Percentiles rank a stretch among this genome's conserved stretches.
Conservation (phyloP, 2,797 vertebrate genomes). For the Xiphorhynchus erythropygius region DNA sequence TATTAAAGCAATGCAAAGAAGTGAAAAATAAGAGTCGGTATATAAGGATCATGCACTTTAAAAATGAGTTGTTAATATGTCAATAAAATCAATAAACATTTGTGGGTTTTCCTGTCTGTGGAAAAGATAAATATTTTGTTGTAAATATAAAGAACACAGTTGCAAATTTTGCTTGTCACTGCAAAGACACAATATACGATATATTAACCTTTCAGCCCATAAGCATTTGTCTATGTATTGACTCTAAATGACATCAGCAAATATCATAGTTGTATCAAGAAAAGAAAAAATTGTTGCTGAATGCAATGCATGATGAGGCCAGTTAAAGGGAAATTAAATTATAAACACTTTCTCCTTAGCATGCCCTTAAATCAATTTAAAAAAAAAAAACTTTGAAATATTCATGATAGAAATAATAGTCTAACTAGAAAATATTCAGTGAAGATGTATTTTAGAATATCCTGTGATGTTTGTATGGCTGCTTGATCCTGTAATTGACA, state of each 20-base stretch:
- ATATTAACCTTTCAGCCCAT: neutral
- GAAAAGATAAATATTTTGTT: neutral
- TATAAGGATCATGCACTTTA: neutral
- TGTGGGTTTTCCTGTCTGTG: neutral
- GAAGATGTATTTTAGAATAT: conserved; percentile 5
- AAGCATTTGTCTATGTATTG: neutral
- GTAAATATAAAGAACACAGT: neutral
- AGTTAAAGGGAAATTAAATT: conserved; percentile 20
- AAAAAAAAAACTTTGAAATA: neutral
- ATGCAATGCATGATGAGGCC: neutral
- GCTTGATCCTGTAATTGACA: conserved; percentile 21
- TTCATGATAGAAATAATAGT: neutral
- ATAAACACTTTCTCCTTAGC: neutral
- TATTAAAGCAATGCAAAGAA: neutral
- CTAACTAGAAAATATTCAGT: neutral
- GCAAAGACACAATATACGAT: neutral
- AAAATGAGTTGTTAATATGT: neutral
- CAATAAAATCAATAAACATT: neutral
- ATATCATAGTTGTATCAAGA: neutral
- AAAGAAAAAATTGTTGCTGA: neutral
- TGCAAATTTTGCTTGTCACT: neutral
- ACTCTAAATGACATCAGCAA: neutral
- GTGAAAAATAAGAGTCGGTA: neutral
- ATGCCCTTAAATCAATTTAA: neutral
- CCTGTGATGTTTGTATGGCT: neutral